Evolutionary conservation across 2,113 vertebrate genomes (phyloP).

Genomic region (Strigops habroptila): DNA sequence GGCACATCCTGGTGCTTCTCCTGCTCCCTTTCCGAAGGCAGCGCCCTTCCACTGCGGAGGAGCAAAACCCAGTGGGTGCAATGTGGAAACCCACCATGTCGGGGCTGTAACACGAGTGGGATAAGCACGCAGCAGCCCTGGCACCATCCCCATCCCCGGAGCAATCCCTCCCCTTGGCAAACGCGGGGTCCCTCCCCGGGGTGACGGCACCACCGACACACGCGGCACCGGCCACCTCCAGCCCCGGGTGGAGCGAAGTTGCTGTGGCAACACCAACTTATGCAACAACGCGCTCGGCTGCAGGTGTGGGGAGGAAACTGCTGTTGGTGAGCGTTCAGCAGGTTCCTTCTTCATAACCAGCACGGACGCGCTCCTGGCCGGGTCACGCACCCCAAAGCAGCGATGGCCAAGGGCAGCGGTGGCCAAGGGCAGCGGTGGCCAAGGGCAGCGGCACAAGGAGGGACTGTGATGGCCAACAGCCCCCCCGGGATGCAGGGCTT

Average conservation of each 20-base stretch:
- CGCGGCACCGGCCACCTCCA: constrained; percentile 40
- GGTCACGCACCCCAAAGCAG: background rate
- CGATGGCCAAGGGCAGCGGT: background rate
- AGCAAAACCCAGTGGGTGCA: background rate
- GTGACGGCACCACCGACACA: background rate
- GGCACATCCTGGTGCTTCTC: background rate
- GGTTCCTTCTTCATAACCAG: constrained; percentile 4
- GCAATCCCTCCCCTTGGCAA: background rate
- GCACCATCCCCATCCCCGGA: background rate
- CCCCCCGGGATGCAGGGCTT: background rate
- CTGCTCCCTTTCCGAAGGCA: fast-evolving
- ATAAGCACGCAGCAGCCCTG: background rate
- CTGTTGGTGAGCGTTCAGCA: constrained; percentile 37
- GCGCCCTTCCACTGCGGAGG: background rate
- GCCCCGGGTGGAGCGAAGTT: constrained; percentile 52
- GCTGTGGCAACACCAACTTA: constrained; percentile 70
- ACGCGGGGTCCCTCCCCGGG: background rate
- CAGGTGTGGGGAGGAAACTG: constrained; percentile 61
- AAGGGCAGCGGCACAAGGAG: too few relatives aligned
- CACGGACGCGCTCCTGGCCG: background rate
- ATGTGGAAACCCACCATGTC: fast-evolving
- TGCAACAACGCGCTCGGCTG: constrained; percentile 64
- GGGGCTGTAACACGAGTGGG: background rate
- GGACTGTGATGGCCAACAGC: background rate
- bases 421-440: background rate